Base-by-base conservation (phyloP, 2,797 vertebrate species). In the Crenuchus spilurus region DNA sequence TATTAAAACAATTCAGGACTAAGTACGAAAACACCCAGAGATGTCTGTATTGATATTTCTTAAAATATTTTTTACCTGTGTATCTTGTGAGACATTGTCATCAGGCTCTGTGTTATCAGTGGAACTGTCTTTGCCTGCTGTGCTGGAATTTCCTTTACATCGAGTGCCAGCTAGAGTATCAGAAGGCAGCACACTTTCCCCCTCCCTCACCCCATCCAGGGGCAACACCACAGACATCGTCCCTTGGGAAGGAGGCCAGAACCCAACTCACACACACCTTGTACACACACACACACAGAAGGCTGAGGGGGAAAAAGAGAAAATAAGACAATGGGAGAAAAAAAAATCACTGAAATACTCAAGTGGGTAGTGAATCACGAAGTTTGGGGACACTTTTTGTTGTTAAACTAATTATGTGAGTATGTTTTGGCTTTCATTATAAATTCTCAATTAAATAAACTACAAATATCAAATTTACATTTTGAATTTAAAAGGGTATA, bases 141-240 rank as follows among this genome's bases (percentile, higher is more conserved):
- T 92, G 88, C 94, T 95, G 82, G 92, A 91, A 33, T 93, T 90
- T 35, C 90, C 90, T 84, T 96, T 97, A 86, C 93, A 92, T 92
- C 94, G 90, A 60, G 62, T 92, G 91, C 90, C 93, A 84, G 92
- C 90, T 83, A 94, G 93, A 88, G 83, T 96, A 75, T 98, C 97
- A 39, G 93, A 93, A 16, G 95, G 89, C 87, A 92, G 91, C 77
- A 93, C 94, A 88, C 93, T 95, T 90, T 97, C 95, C n/a, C 94
- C 95, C 92, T 98, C 97, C 94, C 94, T 95, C 94, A 90, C 89
- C 57, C 93, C 92, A 91, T 91, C 87, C 52, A 78, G 85, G 83
- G 88, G 88, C 84, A 87, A 60, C 11, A 77, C 20, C 63, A 67
- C 35, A 6, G 81, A 82, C 81, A 82, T 82, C 39, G 54, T 75